Evolutionary conservation across 2,113 vertebrate species (phyloP).

Genomic region (Potamarius usumacintae): DNA sequence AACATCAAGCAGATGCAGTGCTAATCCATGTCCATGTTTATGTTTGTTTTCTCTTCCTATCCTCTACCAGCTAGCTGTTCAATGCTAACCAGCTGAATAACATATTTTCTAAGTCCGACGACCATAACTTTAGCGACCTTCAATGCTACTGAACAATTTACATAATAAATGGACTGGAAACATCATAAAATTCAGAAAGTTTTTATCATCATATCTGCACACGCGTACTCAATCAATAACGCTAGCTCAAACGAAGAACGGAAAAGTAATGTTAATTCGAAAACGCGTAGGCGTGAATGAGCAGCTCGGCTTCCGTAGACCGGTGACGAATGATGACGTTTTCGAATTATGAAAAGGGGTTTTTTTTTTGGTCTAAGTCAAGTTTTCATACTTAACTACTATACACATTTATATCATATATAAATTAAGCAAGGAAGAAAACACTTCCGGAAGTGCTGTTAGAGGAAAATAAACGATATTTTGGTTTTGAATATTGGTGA

Average conservation of each 20-base stretch:
- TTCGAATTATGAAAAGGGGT: not conserved
- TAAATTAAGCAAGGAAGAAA: not conserved
- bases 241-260: too few species aligned
- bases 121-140: not conserved
- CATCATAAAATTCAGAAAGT: too few species aligned
- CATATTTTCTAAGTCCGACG: not conserved
- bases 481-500: too few species aligned
- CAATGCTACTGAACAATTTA: not conserved
- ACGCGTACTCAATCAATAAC: too few species aligned
- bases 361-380: not conserved
- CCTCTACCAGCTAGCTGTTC: not conserved
- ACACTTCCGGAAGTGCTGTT: not conserved
- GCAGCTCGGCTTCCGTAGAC: constrained; percentile 26
- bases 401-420: too few species aligned
- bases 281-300: constrained; percentile 3
- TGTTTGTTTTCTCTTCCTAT: not conserved
- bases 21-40: not conserved
- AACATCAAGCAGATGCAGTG: not conserved
- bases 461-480: not conserved
- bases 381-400: not conserved
- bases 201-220: not conserved
- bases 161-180: not conserved
- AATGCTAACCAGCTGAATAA: not conserved
- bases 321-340: not conserved
- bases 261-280: not conserved